A percentile compares a stretch with the other conserved stretches of the same genome.
Evolutionary conservation across 1,140 invertebrate species (phyloP).

Genomic region (Melanaphis sacchari): DNA sequence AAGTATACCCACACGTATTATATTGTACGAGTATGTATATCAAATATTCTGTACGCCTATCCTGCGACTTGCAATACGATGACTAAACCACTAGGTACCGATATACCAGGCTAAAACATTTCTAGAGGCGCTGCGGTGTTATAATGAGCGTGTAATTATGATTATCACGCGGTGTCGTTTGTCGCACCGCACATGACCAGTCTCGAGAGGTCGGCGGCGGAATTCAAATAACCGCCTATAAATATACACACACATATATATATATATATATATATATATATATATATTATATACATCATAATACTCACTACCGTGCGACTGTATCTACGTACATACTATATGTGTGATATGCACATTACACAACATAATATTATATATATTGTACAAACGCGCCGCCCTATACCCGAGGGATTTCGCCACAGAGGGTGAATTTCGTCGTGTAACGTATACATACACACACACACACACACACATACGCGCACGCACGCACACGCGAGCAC

Average conservation of each 20-base stretch:
- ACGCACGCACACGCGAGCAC: too few species aligned
- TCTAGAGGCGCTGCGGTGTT: not conserved
- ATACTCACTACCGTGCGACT: not conserved
- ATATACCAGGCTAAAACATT: too few species aligned
- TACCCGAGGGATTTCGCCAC: not conserved
- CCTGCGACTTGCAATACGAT: too few species aligned
- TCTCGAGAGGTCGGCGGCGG: not conserved
- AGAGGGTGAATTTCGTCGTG: slow-evolving; percentile 1
- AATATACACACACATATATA: not conserved
- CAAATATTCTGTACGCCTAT: too few species aligned
- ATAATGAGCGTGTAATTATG: not conserved
- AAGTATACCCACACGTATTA: too few species aligned
- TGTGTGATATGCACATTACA: not conserved
- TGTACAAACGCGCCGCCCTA: not conserved
- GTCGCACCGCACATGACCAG: not conserved
- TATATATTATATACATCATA: not conserved
- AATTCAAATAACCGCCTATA: not conserved
- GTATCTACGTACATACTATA: not conserved
- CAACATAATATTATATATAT: not conserved
- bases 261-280: not conserved
- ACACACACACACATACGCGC: too few species aligned
- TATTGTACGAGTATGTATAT: too few species aligned
- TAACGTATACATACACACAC: not conserved
- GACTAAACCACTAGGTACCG: too few species aligned
- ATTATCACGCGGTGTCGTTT: not conserved